Percentiles rank a stretch among this genome's conserved stretches.
Conservation (phyloP, 2,888 invertebrate species). For the Ormia ochracea region DNA sequence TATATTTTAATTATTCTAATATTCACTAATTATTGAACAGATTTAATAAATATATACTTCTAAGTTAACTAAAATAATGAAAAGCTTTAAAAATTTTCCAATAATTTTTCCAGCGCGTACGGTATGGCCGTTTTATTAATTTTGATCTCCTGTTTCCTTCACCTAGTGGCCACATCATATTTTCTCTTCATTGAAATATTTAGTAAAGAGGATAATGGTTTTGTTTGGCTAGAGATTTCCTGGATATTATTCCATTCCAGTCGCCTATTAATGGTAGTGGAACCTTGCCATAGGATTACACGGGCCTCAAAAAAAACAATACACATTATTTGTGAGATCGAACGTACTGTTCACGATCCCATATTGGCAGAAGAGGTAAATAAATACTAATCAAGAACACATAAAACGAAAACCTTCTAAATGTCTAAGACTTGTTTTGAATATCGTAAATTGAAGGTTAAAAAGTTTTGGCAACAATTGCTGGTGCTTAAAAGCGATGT, state of each 20-base stretch:
- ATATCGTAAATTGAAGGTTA: slow-evolving; percentile 65
- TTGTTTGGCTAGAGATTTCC: slow-evolving; percentile 77
- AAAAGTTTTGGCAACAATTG: slow-evolving; percentile 76
- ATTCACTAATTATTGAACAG: too few species aligned
- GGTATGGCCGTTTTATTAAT: slow-evolving; percentile 78
- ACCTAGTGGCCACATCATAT: slow-evolving; percentile 79
- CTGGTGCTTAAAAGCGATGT: slow-evolving; percentile 75
- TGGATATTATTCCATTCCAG: slow-evolving; percentile 78
- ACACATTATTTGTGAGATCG: slow-evolving; percentile 77
- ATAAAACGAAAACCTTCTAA: not conserved
- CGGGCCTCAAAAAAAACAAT: slow-evolving; percentile 77
- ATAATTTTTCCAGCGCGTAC: slow-evolving; percentile 71
- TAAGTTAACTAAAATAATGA: too few species aligned
- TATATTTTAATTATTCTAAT: too few species aligned
- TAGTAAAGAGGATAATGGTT: slow-evolving; percentile 75
- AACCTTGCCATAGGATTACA: slow-evolving; percentile 78
- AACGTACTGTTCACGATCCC: slow-evolving; percentile 71
- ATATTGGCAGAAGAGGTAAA: slow-evolving; percentile 74
- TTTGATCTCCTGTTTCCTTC: slow-evolving; percentile 78
- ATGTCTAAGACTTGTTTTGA: not conserved
- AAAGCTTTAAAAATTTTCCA: too few species aligned
- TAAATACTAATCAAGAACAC: not conserved
- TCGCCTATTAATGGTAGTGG: slow-evolving; percentile 78
- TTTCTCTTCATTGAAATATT: slow-evolving; percentile 78
- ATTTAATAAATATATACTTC: too few species aligned